phyloP scores from a whole-genome alignment of 2,797 vertebrate genomes.

The Mormyrops boulengeri region DNA sequence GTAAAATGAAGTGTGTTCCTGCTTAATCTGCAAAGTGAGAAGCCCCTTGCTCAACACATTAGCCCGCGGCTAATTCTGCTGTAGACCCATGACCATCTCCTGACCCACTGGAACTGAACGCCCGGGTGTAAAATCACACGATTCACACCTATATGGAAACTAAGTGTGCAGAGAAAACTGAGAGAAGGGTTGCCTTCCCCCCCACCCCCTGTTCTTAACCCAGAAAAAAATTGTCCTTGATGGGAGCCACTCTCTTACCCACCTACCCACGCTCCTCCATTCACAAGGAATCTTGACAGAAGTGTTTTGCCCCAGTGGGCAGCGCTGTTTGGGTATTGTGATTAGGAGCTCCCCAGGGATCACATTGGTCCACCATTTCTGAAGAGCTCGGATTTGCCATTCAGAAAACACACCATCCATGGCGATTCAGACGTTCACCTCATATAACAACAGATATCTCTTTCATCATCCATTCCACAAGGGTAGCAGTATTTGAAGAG shows the following conservation, averaged over 20 bases:
- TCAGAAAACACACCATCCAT: neutral
- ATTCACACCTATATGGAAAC: neutral
- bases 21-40: neutral
- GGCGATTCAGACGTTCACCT: neutral
- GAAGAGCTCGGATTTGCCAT: neutral
- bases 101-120: neutral
- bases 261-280: neutral
- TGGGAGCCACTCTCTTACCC: neutral
- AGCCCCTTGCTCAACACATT: neutral
- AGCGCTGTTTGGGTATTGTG: neutral
- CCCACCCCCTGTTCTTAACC: neutral
- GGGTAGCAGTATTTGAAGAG: neutral
- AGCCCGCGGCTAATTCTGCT: neutral
- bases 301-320: neutral
- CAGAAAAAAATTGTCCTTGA: neutral
- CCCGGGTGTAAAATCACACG: neutral
- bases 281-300: neutral
- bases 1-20: neutral
- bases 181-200: neutral
- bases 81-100: neutral
- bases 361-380: neutral
- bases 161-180: neutral
- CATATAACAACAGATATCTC: neutral
- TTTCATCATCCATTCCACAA: neutral
- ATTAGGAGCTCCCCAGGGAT: neutral